A percentile compares a stretch with the other conserved stretches of the same genome.
phyloP scores from a whole-genome alignment of 2,113 vertebrate species.

The Sapajus apella region DNA sequence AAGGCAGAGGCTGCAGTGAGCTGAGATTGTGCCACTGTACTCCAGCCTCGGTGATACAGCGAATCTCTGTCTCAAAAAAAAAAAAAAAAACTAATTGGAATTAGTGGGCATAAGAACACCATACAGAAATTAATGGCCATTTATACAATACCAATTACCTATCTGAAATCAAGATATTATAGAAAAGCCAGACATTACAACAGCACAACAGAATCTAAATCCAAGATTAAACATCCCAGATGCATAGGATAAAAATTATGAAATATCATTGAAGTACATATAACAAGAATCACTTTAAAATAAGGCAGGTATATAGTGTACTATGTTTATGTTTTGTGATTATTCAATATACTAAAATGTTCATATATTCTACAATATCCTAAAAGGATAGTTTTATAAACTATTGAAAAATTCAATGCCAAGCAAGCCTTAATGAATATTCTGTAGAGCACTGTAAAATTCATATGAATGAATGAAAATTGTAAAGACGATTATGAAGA shows the following conservation, averaged over 20 bases:
- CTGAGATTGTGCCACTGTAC: no score
- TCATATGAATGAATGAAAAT: not conserved
- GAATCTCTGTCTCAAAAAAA: no score
- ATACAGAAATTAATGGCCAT: not conserved
- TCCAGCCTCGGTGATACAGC: no score
- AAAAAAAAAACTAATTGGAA: not conserved
- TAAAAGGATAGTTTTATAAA: not conserved
- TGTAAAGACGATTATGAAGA: not conserved
- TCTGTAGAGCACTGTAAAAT: not conserved
- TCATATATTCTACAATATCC: not conserved
- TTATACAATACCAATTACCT: not conserved
- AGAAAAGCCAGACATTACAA: not conserved
- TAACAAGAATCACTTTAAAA: not conserved
- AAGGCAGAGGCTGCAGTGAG: no score
- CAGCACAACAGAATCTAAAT: not conserved
- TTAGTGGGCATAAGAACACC: not conserved
- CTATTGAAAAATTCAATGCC: not conserved
- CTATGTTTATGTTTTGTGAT: not conserved
- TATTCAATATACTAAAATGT: not conserved
- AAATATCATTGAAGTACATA: not conserved
- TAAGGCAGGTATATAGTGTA: not conserved
- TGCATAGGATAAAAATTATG: not conserved
- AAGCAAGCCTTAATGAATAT: not conserved
- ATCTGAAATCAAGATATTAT: not conserved
- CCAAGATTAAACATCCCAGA: not conserved